A percentile compares a stretch with the other conserved stretches of the same genome.
phyloP scores from a whole-genome alignment of 1,140 invertebrate species.

The Musca vetustissima region DNA sequence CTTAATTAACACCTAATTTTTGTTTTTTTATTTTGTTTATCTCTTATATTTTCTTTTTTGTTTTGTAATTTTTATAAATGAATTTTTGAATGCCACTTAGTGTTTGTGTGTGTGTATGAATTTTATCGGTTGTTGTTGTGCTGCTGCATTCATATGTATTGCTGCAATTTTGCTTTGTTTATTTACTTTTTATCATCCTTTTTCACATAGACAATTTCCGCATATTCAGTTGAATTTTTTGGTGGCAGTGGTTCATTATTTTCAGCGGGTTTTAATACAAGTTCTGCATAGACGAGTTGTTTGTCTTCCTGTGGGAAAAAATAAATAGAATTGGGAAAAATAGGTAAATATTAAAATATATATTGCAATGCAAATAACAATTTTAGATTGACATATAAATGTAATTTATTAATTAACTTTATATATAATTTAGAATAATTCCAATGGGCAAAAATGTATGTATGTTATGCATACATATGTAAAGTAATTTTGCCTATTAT shows the following conservation, averaged over 20 bases:
- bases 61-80: background rate
- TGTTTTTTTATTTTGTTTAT: background rate
- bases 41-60: background rate
- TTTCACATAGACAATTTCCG: constrained; percentile 62
- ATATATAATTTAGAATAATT: too few species aligned
- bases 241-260: constrained; percentile 55
- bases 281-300: constrained; percentile 64
- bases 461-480: too few species aligned
- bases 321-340: background rate
- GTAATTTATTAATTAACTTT: too few species aligned
- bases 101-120: background rate
- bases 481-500: too few species aligned
- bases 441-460: too few species aligned
- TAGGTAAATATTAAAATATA: constrained; percentile 44
- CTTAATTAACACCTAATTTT: background rate
- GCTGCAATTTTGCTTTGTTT: too few species aligned
- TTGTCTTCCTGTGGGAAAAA: constrained; percentile 44
- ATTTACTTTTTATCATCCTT: constrained; percentile 30
- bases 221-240: constrained; percentile 62
- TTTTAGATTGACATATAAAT: background rate
- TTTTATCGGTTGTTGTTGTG: constrained; percentile 1
- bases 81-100: background rate
- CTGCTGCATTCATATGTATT: background rate
- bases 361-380: background rate
- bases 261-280: constrained; percentile 58